phyloP scores from a whole-genome alignment of 2,888 invertebrate species.

The Lacanobia oleracea region DNA sequence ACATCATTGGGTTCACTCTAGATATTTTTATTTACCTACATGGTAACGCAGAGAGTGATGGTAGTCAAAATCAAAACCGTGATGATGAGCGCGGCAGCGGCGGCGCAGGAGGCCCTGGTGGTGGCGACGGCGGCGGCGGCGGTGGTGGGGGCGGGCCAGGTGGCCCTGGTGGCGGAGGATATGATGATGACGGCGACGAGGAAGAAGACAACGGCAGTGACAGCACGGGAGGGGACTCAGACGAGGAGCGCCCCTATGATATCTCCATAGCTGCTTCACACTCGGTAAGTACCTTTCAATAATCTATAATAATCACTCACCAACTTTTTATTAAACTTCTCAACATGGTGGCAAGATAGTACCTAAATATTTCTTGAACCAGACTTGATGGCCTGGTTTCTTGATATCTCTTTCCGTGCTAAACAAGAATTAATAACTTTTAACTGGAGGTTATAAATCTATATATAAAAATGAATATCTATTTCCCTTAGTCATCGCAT shows the following conservation, averaged over 20 bases:
- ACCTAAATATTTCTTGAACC: too few relatives aligned
- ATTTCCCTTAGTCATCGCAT: too few relatives aligned
- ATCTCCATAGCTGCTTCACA: slow-evolving; percentile 84
- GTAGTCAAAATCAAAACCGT: slow-evolving; percentile 27
- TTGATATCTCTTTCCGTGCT: too few relatives aligned
- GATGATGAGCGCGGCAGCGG: slow-evolving; percentile 25
- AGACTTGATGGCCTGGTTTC: too few relatives aligned
- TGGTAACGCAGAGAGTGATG: slow-evolving; percentile 46
- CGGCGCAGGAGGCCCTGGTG: slow-evolving; percentile 17
- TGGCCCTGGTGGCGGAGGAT: neutral
- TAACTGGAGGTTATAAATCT: too few relatives aligned
- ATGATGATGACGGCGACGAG: slow-evolving; percentile 31
- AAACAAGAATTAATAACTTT: too few relatives aligned
- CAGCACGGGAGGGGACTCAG: slow-evolving; percentile 63
- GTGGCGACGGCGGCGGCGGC: slow-evolving; percentile 7
- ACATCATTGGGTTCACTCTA: neutral
- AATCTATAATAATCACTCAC: too few relatives aligned
- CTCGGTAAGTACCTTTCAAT: slow-evolving; percentile 74
- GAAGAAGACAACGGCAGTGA: slow-evolving; percentile 38
- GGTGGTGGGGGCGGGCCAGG: neutral
- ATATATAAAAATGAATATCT: too few relatives aligned
- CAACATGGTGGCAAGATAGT: too few relatives aligned
- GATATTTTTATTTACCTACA: neutral
- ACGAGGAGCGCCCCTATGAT: slow-evolving; percentile 78
- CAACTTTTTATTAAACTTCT: too few relatives aligned